Evolutionary conservation across 2,888 invertebrate species (phyloP).

Genomic region (Aproaerema taeniolella): DNA sequence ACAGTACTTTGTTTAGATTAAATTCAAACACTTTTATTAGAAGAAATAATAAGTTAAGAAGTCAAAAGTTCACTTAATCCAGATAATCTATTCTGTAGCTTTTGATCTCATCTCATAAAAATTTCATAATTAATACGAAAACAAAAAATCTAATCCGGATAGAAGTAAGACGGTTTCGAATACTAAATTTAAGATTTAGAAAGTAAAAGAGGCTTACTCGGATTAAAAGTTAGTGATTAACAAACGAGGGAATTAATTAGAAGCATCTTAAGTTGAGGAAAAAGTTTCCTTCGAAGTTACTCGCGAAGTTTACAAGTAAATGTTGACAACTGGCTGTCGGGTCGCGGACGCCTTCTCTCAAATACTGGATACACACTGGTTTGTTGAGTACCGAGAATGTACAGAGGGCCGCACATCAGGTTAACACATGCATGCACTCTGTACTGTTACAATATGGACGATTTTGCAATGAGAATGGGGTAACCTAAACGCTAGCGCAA

Average conservation of each 20-base stretch:
- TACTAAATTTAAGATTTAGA: conserved; percentile 3
- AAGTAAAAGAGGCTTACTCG: conserved; percentile 15
- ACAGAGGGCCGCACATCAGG: too few relatives aligned
- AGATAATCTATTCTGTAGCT: neutral
- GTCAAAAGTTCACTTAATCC: neutral
- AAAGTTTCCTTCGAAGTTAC: conserved; percentile 33
- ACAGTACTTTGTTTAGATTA: too few relatives aligned
- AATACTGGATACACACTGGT: neutral
- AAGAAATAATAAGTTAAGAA: neutral
- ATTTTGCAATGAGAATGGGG: neutral
- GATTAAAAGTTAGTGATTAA: conserved; percentile 54
- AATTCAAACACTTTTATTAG: neutral
- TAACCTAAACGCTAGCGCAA: neutral
- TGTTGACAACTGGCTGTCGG: conserved; percentile 42
- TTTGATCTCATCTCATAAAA: neutral
- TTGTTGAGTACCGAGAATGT: neutral
- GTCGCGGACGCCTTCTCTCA: conserved; percentile 16
- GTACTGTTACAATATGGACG: too few relatives aligned
- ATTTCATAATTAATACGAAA: neutral
- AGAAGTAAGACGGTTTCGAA: neutral
- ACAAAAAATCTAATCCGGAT: conserved; percentile 1
- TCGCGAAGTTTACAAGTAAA: conserved; percentile 38
- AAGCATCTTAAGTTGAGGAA: conserved; percentile 36
- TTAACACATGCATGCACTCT: too few relatives aligned
- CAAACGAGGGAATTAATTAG: conserved; percentile 57